Percentiles rank a stretch among this genome's conserved stretches.
These are phyloP conservation scores for Aricia agestis DNA, from an alignment of 1,140 invertebrate species.

Conservation along the genomic window DNA sequence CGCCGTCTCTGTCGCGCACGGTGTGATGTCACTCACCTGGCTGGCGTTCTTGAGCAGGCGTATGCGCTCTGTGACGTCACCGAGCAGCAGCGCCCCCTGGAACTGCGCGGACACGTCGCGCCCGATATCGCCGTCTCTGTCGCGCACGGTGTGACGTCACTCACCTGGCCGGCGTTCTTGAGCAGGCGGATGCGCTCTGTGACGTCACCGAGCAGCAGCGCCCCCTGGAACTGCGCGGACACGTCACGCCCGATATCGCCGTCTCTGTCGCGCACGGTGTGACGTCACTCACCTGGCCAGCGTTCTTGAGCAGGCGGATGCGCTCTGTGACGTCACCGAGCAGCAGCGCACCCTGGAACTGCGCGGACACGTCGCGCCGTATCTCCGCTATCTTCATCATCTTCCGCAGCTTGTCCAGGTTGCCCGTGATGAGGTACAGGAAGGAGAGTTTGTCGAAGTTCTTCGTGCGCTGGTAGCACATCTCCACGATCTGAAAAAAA, in stretches of 20 bases:
- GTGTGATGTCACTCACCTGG: slow-evolving; percentile 48
- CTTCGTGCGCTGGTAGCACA: slow-evolving; percentile 99
- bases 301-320: slow-evolving; percentile 91
- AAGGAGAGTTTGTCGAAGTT: slow-evolving; percentile 99
- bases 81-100: slow-evolving; percentile 94
- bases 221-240: slow-evolving; percentile 97
- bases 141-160: not conserved
- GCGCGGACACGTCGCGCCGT: slow-evolving; percentile 95
- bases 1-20: slow-evolving; percentile 43
- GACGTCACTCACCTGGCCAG: slow-evolving; percentile 69
- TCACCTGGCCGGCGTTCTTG: slow-evolving; percentile 82
- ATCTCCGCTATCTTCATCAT: slow-evolving; percentile 99
- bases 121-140: slow-evolving; percentile 82
- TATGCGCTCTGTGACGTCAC: slow-evolving; percentile 86
- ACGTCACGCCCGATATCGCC: slow-evolving; percentile 85
- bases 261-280: not conserved
- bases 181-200: slow-evolving; percentile 84
- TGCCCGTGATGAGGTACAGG: slow-evolving; percentile 98
- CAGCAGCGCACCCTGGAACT: slow-evolving; percentile 96
- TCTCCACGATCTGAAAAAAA: slow-evolving; percentile 86
- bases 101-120: slow-evolving; percentile 98
- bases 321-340: slow-evolving; percentile 95
- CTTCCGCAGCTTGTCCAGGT: slow-evolving; percentile 97
- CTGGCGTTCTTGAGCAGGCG: slow-evolving; percentile 90
- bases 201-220: slow-evolving; percentile 94